These are phyloP conservation scores for Mycetomoellerius zeteki DNA, from an alignment of 1,140 invertebrate species.

Conservation along the genomic window DNA sequence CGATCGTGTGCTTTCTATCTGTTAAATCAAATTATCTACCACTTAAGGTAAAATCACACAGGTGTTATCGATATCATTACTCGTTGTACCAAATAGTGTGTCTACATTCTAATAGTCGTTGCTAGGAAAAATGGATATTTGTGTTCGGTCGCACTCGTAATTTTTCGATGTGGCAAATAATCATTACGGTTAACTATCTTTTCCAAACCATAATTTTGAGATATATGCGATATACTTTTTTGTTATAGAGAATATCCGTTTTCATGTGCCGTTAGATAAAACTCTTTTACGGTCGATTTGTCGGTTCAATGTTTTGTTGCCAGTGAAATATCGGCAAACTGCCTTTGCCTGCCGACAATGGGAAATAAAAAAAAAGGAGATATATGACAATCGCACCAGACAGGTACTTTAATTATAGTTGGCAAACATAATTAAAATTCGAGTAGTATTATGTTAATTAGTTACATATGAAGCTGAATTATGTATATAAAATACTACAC, in stretches of 20 bases:
- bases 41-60: neutral
- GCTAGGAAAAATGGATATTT: neutral
- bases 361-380: neutral
- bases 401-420: slow-evolving; percentile 24
- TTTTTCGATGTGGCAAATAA: slow-evolving; percentile 17
- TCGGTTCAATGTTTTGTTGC: neutral
- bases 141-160: neutral
- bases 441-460: slow-evolving; percentile 13
- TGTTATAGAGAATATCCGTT: slow-evolving; percentile 12
- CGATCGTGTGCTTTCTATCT: neutral
- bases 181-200: slow-evolving; percentile 8
- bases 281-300: neutral
- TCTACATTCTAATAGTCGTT: neutral
- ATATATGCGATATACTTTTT: slow-evolving; percentile 13
- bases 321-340: slow-evolving; percentile 4
- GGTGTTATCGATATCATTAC: neutral
- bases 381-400: neutral
- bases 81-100: neutral
- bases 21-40: neutral
- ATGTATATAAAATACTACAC: neutral
- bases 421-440: neutral
- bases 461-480: neutral
- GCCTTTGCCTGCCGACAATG: neutral
- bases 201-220: neutral
- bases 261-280: slow-evolving; percentile 10